Evolutionary conservation across 2,797 vertebrate species (phyloP).

Genomic region (Catharus ustulatus): DNA sequence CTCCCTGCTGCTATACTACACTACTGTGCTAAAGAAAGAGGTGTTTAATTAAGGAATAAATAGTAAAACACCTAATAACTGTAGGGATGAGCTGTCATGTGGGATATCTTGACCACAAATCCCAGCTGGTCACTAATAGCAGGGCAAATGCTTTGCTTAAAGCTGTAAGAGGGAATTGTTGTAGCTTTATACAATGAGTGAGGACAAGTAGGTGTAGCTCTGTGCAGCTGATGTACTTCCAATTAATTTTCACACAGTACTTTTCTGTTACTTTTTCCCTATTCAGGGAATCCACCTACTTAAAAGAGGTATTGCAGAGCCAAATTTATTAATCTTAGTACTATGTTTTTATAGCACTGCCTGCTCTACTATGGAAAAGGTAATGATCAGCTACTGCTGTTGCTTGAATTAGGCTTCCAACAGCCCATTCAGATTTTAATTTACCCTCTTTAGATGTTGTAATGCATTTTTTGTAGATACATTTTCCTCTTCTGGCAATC

Average conservation of each 20-base stretch:
- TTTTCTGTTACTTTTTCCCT: background rate
- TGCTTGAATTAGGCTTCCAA: background rate
- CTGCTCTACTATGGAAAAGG: background rate
- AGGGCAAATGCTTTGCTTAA: background rate
- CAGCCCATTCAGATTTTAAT: background rate
- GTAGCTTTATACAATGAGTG: background rate
- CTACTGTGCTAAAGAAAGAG: background rate
- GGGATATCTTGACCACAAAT: background rate
- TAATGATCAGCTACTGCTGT: background rate
- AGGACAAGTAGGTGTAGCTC: background rate
- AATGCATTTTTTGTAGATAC: background rate
- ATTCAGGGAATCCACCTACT: background rate
- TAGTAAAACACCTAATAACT: background rate
- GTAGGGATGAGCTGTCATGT: background rate
- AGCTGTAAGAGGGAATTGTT: background rate
- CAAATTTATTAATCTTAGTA: background rate
- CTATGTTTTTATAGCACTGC: background rate
- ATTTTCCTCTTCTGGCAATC: background rate
- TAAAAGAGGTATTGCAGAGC: background rate
- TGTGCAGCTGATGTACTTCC: background rate
- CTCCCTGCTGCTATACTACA: background rate
- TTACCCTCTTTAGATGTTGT: background rate
- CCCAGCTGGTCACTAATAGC: background rate
- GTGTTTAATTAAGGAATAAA: constrained; percentile 19
- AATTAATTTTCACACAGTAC: background rate